Percentiles rank a stretch among this genome's conserved stretches.
These are phyloP conservation scores for Pomacea canaliculata DNA, from an alignment of 2,888 invertebrate genomes.

Conservation along the genomic window DNA sequence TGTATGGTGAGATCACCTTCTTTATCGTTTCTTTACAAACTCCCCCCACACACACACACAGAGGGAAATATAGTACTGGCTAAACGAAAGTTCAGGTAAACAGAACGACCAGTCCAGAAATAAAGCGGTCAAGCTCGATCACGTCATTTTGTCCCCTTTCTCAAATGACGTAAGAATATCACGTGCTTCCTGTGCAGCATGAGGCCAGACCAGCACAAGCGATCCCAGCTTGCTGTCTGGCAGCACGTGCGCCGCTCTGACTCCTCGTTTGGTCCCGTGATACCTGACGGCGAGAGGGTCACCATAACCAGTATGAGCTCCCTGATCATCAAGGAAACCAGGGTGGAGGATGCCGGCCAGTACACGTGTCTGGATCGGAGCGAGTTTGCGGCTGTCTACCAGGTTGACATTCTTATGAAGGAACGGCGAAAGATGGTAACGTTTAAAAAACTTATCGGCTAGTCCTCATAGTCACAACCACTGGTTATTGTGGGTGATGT, in stretches of 20 bases:
- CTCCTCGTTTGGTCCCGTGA: constrained; percentile 31
- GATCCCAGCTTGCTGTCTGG: constrained; percentile 41
- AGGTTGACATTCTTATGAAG: constrained; percentile 55
- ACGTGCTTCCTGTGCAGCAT: constrained; percentile 26
- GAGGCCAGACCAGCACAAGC: constrained; percentile 38
- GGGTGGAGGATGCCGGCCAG: constrained; percentile 52
- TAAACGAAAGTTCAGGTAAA: too few relatives aligned
- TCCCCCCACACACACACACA: not conserved
- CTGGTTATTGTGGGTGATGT: not conserved
- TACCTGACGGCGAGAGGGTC: constrained; percentile 16
- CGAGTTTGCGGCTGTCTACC: constrained; percentile 52
- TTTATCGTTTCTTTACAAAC: not conserved
- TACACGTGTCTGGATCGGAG: constrained; percentile 50
- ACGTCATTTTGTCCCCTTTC: too few relatives aligned
- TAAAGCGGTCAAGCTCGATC: too few relatives aligned
- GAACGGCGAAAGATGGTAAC: constrained; percentile 44
- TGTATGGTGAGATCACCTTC: constrained; percentile 34
- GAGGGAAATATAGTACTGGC: not conserved
- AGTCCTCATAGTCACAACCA: not conserved
- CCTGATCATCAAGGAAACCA: constrained; percentile 37
- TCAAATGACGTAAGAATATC: too few relatives aligned
- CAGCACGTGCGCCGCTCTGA: constrained; percentile 43
- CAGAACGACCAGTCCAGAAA: too few relatives aligned
- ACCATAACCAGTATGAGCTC: constrained; percentile 37
- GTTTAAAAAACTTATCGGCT: too few relatives aligned